These are phyloP conservation scores for Notiomystis cincta DNA, from an alignment of 2,113 vertebrate genomes.

Conservation along the genomic window DNA sequence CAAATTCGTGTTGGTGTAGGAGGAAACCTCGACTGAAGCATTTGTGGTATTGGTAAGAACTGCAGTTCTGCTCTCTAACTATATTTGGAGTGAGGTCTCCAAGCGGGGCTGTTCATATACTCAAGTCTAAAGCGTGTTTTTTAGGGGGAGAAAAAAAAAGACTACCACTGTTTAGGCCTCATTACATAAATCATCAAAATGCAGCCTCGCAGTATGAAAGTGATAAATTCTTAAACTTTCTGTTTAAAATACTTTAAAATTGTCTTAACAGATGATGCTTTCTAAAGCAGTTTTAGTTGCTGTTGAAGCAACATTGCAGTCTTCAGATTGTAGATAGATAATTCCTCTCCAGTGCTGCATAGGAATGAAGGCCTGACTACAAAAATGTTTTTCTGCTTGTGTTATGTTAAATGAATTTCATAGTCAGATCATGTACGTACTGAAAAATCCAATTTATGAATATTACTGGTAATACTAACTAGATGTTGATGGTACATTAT, in stretches of 20 bases:
- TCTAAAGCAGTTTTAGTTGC: background rate
- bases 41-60: background rate
- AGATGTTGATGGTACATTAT: background rate
- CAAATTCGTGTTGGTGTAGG: background rate
- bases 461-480: background rate
- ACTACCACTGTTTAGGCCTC: background rate
- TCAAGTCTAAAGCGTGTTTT: background rate
- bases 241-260: background rate
- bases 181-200: background rate
- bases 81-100: background rate
- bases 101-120: background rate
- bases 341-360: background rate
- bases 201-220: background rate
- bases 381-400: background rate
- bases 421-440: background rate
- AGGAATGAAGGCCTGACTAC: background rate
- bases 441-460: background rate
- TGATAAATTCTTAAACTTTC: background rate
- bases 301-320: background rate
- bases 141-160: too few relatives aligned
- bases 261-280: background rate
- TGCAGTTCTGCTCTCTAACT: background rate
- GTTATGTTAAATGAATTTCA: background rate
- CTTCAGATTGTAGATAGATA: background rate
- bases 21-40: background rate